These are phyloP conservation scores for Tenthredo scrophulariae DNA, from an alignment of 2,888 invertebrate species.

Conservation along the genomic window DNA sequence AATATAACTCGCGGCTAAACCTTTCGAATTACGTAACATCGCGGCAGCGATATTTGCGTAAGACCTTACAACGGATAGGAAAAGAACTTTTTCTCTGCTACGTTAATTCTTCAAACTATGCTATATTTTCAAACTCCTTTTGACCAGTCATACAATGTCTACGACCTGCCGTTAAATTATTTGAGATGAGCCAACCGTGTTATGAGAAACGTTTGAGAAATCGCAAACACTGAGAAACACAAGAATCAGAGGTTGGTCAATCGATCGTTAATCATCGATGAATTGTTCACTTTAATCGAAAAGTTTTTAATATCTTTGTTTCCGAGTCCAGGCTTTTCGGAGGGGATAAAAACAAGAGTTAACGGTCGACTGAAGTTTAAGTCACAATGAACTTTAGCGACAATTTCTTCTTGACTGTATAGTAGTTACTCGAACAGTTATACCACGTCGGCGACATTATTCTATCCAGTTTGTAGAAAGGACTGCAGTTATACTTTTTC, in stretches of 20 bases:
- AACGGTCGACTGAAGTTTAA: neutral
- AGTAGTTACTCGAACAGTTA: neutral
- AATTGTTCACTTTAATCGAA: neutral
- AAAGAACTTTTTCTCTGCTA: conserved; percentile 18
- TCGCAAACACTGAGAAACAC: neutral
- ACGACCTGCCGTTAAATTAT: neutral
- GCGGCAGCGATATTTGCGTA: conserved; percentile 24
- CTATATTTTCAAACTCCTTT: neutral
- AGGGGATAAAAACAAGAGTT: neutral
- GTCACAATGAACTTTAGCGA: conserved; percentile 1
- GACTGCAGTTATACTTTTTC: neutral
- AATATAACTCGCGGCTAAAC: neutral
- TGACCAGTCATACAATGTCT: neutral
- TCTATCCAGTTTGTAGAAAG: neutral
- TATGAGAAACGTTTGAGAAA: no score
- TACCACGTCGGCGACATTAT: neutral
- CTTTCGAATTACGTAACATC: conserved; percentile 36
- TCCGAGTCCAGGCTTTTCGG: neutral
- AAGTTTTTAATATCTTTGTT: conserved; percentile 28
- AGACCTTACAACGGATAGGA: neutral
- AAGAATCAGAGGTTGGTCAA: neutral
- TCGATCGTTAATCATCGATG: conserved; percentile 7
- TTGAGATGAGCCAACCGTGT: no score
- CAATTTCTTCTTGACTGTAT: neutral
- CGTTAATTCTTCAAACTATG: neutral